Evolutionary conservation across 1,140 invertebrate species (phyloP).

Genomic region (Cylas formicarius): DNA sequence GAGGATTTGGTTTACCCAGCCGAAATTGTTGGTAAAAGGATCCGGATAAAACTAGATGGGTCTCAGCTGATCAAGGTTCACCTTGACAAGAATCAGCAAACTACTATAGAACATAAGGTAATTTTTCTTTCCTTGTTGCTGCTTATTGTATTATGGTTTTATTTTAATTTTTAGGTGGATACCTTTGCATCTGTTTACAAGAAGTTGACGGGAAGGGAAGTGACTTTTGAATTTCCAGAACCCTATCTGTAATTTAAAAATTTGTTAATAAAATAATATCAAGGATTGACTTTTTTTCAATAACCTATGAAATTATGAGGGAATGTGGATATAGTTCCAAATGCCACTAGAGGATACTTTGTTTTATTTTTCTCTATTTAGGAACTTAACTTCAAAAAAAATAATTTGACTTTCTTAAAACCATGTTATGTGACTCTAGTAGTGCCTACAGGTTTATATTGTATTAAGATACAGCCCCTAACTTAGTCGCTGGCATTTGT

Average conservation of each 20-base stretch:
- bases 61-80: slow-evolving; percentile 96
- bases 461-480: no score
- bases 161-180: slow-evolving; percentile 71
- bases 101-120: slow-evolving; percentile 99
- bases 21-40: slow-evolving; percentile 98
- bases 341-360: no score
- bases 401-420: no score
- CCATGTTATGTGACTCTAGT: no score
- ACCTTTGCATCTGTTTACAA: slow-evolving; percentile 98
- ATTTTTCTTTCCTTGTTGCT: no score
- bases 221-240: slow-evolving; percentile 98
- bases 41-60: slow-evolving; percentile 91
- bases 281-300: no score
- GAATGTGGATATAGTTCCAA: no score
- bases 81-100: slow-evolving; percentile 96
- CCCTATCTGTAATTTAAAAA: slow-evolving; percentile 74
- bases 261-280: slow-evolving; percentile 6
- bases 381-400: no score
- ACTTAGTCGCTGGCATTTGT: no score
- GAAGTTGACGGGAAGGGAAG: slow-evolving; percentile 96
- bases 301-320: no score
- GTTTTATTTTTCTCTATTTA: no score
- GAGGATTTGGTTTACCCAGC: slow-evolving; percentile 98
- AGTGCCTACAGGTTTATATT: no score
- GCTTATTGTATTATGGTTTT: slow-evolving; percentile 6